Evolutionary conservation across 2,888 invertebrate genomes (phyloP).

Genomic region (Physocephala rufipes): DNA sequence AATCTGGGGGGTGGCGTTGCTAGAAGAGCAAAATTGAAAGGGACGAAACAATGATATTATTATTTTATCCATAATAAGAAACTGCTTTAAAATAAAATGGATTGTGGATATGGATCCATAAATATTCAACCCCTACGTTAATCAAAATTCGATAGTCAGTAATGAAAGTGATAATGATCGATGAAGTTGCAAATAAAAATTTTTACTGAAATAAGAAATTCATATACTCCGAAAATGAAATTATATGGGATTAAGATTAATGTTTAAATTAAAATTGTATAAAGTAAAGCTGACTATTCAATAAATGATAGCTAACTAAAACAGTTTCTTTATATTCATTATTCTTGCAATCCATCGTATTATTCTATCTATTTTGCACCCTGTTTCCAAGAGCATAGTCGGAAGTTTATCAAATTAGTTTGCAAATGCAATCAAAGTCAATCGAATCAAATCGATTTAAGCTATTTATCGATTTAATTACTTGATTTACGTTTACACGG

Average conservation of each 20-base stretch:
- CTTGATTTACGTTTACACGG: slow-evolving; percentile 24
- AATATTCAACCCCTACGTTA: neutral
- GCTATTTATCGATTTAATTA: slow-evolving; percentile 26
- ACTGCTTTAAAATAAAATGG: slow-evolving; percentile 16
- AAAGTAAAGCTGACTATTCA: neutral
- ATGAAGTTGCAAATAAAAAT: slow-evolving; percentile 11
- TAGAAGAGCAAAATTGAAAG: neutral
- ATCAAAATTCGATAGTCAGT: neutral
- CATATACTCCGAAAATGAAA: slow-evolving; percentile 14
- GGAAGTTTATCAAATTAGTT: neutral
- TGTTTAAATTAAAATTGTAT: too few relatives aligned
- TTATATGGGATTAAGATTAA: slow-evolving; percentile 12
- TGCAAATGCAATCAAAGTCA: slow-evolving; percentile 3
- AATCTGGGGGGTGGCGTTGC: too few relatives aligned
- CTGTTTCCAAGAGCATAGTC: neutral
- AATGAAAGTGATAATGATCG: slow-evolving; percentile 34
- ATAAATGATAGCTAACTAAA: neutral
- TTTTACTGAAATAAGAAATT: neutral
- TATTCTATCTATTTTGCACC: neutral
- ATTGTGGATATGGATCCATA: slow-evolving; percentile 16
- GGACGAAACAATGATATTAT: slow-evolving; percentile 12
- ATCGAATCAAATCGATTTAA: slow-evolving; percentile 14
- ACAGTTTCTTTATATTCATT: neutral
- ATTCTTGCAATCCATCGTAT: neutral
- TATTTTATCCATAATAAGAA: slow-evolving; percentile 8